Base-by-base conservation (phyloP, 2,113 vertebrate species). In the Alexandromys fortis region DNA sequence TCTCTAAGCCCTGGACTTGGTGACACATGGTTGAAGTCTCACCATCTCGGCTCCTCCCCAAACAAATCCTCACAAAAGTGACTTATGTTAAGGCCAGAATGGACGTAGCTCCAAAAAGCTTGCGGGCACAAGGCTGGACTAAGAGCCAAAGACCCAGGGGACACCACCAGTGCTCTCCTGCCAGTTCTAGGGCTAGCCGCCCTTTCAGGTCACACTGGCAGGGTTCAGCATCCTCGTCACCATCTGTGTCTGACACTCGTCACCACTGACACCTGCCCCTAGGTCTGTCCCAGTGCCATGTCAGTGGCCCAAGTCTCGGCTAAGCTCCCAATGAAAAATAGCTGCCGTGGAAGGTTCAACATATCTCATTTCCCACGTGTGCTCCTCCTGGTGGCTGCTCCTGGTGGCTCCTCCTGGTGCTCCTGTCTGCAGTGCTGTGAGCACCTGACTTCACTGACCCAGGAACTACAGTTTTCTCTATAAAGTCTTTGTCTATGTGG, bases 211-310 rank as follows among this genome's bases (percentile, higher is more conserved):
- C 85, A 26, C 21, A 12, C 9, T 67, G 42, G 73, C 5, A 33
- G 75, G 63, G 19, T 86, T 49, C 1, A 0, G 28, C 26, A 17
- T 30, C 63, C 77, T 75, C 82, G 61, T 86, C 33, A 16, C 28
- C 11, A 33, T 10, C 49, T 38, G 10, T 5, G 72, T 87, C 93
- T 47, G 86, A 35, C 94, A 81, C 85, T 95, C 75, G 67, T 17
- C 93, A 91, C 72, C 45, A 33, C 86, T 2, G 89, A 92, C 95
- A 93, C 93, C 78, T 96, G 93, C 49, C 81, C 30, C 35, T 9
- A 1, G 11, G 22, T 73, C 88, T 96, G 96, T 92, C 88, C 42
- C 5, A 0, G 0, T 0, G 4, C 91, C 45, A 2, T 0, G 9
- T 30, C 67, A 58, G 96, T n/a, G 28, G 86, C 90, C 90, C 14